These are phyloP conservation scores for Rhodinocichla rosea DNA, from an alignment of 2,113 vertebrate genomes.

Conservation along the genomic window DNA sequence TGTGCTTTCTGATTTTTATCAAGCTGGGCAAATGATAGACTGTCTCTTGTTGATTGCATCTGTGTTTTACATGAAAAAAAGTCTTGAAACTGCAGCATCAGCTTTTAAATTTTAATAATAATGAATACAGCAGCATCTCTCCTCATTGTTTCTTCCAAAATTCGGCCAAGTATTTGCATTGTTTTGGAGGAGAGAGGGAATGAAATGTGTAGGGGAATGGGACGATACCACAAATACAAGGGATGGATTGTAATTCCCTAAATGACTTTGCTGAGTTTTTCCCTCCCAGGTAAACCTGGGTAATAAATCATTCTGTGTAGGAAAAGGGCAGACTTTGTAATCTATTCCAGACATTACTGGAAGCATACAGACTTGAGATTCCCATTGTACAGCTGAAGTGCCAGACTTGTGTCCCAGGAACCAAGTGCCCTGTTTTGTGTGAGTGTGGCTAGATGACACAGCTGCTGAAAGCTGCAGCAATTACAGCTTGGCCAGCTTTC, in stretches of 20 bases:
- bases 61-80: background rate
- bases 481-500: constrained; percentile 6
- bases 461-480: constrained; percentile 13
- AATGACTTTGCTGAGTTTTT: background rate
- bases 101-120: background rate
- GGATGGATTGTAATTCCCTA: background rate
- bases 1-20: background rate
- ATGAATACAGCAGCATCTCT: background rate
- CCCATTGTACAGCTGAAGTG: background rate
- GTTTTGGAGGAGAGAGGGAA: background rate
- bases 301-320: background rate
- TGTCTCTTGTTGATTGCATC: background rate
- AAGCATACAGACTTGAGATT: background rate
- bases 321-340: background rate
- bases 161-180: background rate
- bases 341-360: background rate
- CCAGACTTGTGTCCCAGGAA: background rate
- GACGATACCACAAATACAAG: background rate
- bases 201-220: background rate
- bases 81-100: background rate
- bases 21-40: background rate
- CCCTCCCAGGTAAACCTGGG: background rate
- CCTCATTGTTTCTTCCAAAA: background rate
- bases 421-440: background rate
- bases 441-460: background rate